Evolutionary conservation across 1,140 invertebrate genomes (phyloP).

Genomic region (Drosophila trapezifrons): DNA sequence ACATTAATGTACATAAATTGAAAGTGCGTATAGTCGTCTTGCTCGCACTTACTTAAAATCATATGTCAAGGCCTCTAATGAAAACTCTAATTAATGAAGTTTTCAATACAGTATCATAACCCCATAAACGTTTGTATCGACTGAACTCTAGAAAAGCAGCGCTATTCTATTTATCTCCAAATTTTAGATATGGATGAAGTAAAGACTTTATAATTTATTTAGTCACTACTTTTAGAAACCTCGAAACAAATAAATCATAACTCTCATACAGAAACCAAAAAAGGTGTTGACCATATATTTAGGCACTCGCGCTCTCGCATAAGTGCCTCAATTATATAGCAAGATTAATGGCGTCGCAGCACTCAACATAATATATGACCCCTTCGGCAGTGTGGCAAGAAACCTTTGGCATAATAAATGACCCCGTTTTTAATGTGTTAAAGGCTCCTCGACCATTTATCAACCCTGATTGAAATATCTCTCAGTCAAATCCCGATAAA

Average conservation of each 20-base stretch:
- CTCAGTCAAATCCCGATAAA: conserved; percentile 36
- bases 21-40: no score
- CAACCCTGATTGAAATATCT: conserved; percentile 53
- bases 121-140: no score
- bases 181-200: background rate
- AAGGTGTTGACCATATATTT: conserved; percentile 25
- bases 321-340: conserved; percentile 3
- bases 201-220: background rate
- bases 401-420: conserved; percentile 41
- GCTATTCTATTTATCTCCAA: background rate
- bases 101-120: no score
- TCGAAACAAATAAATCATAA: background rate
- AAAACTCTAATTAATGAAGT: no score
- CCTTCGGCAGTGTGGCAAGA: conserved; percentile 14
- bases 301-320: background rate
- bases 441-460: conserved; percentile 36
- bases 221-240: background rate
- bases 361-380: conserved; percentile 26
- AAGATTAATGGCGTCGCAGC: conserved; percentile 21
- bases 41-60: no score
- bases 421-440: conserved; percentile 38
- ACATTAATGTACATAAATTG: no score
- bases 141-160: background rate
- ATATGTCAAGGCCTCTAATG: no score
- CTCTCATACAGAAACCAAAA: background rate